phyloP scores from a whole-genome alignment of 2,888 invertebrate species.

The Drosophila stalkeri region DNA sequence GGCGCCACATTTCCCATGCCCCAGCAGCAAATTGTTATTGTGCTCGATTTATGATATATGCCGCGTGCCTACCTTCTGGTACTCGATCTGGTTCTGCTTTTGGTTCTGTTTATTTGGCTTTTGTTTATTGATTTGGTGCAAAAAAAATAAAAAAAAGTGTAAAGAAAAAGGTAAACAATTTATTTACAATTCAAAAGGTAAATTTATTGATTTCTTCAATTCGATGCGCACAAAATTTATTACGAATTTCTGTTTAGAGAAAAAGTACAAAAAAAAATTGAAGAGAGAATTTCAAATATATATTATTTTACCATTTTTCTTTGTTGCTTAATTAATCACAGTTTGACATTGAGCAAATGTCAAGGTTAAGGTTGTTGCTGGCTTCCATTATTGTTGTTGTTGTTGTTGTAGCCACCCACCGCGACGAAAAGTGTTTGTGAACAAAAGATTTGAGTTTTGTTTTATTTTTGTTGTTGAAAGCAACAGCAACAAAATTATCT shows the following conservation, averaged over 20 bases:
- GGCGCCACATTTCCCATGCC: constrained; percentile 41
- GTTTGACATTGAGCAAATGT: constrained; percentile 73
- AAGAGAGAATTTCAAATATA: neutral
- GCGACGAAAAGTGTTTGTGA: constrained; percentile 33
- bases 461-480: constrained; percentile 3
- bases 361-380: constrained; percentile 54
- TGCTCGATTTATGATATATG: constrained; percentile 42
- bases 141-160: constrained; percentile 15
- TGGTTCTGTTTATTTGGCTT: constrained; percentile 19
- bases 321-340: constrained; percentile 49
- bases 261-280: neutral
- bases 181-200: constrained; percentile 37
- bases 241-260: neutral
- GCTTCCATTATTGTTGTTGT: constrained; percentile 7
- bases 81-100: constrained; percentile 13
- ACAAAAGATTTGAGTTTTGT: constrained; percentile 39
- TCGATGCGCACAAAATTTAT: constrained; percentile 39
- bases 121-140: constrained; percentile 30
- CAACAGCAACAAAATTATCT: constrained; percentile 26
- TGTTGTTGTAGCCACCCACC: constrained; percentile 51
- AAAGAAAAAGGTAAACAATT: constrained; percentile 4
- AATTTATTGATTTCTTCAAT: constrained; percentile 49
- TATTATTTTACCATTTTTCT: constrained; percentile 6
- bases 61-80: constrained; percentile 16
- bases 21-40: constrained; percentile 19